These are phyloP conservation scores for Euwallacea similis DNA, from an alignment of 1,140 invertebrate genomes.

Conservation along the genomic window DNA sequence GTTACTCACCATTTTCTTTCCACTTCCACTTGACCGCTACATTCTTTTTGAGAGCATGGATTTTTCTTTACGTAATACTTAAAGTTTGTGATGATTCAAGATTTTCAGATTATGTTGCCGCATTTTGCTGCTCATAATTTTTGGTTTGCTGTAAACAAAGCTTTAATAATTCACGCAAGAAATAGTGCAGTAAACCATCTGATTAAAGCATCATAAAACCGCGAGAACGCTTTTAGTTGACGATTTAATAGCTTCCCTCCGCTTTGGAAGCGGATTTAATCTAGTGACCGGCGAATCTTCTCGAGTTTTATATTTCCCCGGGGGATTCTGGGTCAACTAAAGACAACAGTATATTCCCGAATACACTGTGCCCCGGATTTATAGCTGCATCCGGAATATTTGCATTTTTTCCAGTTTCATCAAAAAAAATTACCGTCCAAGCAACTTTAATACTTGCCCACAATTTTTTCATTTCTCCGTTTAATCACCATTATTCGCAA, in stretches of 20 bases:
- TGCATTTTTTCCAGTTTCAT: not conserved
- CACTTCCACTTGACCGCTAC: no score
- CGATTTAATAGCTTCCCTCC: conserved; percentile 22
- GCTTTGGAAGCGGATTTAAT: conserved; percentile 34
- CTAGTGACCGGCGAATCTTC: conserved; percentile 28
- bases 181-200: not conserved
- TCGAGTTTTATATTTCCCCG: conserved; percentile 31
- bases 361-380: conserved; percentile 1
- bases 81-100: no score
- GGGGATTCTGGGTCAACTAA: conserved; percentile 16
- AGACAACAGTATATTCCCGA: conserved; percentile 20
- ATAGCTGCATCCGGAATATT: not conserved
- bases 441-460: no score
- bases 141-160: no score
- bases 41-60: no score
- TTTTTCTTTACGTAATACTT: no score
- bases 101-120: no score
- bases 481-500: no score
- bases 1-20: no score
- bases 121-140: no score
- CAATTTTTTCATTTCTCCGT: no score
- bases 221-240: conserved; percentile 13
- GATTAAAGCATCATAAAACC: conserved; percentile 26
- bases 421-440: not conserved
- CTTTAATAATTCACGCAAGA: not conserved